phyloP scores from a whole-genome alignment of 2,888 invertebrate species.

The Erynnis tages region DNA sequence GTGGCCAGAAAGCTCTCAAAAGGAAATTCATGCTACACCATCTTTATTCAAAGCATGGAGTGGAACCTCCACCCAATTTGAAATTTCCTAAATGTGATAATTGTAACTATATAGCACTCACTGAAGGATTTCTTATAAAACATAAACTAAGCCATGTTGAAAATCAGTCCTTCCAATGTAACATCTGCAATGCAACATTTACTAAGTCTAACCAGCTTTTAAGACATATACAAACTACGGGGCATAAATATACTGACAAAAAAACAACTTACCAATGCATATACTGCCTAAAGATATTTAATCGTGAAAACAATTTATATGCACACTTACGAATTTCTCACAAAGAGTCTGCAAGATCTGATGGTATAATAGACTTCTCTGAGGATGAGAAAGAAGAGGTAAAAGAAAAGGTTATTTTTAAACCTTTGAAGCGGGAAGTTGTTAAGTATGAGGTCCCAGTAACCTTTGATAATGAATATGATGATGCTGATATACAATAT shows the following conservation, averaged over 20 bases:
- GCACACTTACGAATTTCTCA: slow-evolving; percentile 86
- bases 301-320: slow-evolving; percentile 85
- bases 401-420: slow-evolving; percentile 36
- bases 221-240: slow-evolving; percentile 80
- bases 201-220: slow-evolving; percentile 59
- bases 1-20: slow-evolving; percentile 88
- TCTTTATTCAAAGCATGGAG: slow-evolving; percentile 89
- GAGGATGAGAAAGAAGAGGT: slow-evolving; percentile 56
- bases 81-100: slow-evolving; percentile 89
- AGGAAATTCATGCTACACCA: slow-evolving; percentile 89
- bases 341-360: slow-evolving; percentile 82
- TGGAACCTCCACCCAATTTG: slow-evolving; percentile 86
- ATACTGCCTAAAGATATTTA: slow-evolving; percentile 88
- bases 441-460: slow-evolving; percentile 59
- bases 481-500: slow-evolving; percentile 51
- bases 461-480: slow-evolving; percentile 52
- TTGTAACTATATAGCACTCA: slow-evolving; percentile 89
- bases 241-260: slow-evolving; percentile 73
- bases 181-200: slow-evolving; percentile 81
- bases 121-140: slow-evolving; percentile 84
- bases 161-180: slow-evolving; percentile 71
- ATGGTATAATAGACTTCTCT: slow-evolving; percentile 85
- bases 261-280: slow-evolving; percentile 82
- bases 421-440: slow-evolving; percentile 41
- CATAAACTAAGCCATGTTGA: slow-evolving; percentile 85